These are phyloP conservation scores for Danaus melanippus DNA, from an alignment of 1,140 invertebrate species.

Conservation along the genomic window DNA sequence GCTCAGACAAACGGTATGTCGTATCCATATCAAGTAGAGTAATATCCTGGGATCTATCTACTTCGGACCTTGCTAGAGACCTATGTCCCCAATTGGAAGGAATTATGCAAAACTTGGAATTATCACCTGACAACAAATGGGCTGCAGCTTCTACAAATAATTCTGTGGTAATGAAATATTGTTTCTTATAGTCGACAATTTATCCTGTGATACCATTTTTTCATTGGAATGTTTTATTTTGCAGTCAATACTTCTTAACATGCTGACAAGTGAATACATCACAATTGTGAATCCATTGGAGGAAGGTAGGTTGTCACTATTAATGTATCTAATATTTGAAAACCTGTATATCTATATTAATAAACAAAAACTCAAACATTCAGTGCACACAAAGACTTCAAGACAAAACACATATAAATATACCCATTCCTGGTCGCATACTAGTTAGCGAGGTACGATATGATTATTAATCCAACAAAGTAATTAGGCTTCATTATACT, in stretches of 20 bases:
- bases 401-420: too few species aligned
- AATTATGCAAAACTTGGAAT: slow-evolving; percentile 95
- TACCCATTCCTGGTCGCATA: too few species aligned
- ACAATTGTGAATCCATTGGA: slow-evolving; percentile 88
- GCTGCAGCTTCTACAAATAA: slow-evolving; percentile 97
- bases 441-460: too few species aligned
- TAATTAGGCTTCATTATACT: background rate
- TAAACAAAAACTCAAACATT: too few species aligned
- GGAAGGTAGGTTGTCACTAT: slow-evolving; percentile 54
- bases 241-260: slow-evolving; percentile 88
- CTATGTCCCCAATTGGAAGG: slow-evolving; percentile 94
- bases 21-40: slow-evolving; percentile 97
- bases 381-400: too few species aligned
- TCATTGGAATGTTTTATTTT: slow-evolving; percentile 19
- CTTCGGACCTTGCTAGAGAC: slow-evolving; percentile 92
- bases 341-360: too few species aligned
- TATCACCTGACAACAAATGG: slow-evolving; percentile 96
- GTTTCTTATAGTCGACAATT: slow-evolving; percentile 1
- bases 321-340: background rate
- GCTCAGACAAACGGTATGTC: slow-evolving; percentile 93
- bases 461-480: background rate
- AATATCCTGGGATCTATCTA: slow-evolving; percentile 97
- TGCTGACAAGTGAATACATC: slow-evolving; percentile 91
- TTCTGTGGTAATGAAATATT: slow-evolving; percentile 80
- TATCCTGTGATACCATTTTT: background rate